These are phyloP conservation scores for Heliconius hortense DNA, from an alignment of 2,888 invertebrate species.

Conservation along the genomic window DNA sequence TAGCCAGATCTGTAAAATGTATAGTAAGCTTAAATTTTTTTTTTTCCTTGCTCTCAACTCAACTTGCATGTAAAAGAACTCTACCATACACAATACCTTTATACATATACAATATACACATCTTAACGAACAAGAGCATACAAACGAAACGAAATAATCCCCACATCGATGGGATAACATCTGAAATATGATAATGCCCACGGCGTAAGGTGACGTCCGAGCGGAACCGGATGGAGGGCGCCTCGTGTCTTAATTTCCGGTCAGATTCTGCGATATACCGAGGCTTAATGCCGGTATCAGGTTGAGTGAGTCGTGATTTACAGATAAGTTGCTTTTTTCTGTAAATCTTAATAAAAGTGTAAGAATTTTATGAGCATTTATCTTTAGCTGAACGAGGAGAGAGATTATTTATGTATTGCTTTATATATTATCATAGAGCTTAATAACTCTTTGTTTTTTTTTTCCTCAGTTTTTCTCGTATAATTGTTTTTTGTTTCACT, in stretches of 20 bases:
- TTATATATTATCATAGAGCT: background rate
- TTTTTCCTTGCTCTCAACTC: background rate
- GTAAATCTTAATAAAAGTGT: background rate
- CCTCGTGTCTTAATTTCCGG: constrained; percentile 78
- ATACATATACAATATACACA: background rate
- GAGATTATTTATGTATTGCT: no score
- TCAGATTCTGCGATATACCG: constrained; percentile 63
- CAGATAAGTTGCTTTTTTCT: constrained; percentile 20
- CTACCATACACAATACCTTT: background rate
- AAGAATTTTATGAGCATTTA: background rate
- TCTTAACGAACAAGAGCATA: constrained; percentile 17
- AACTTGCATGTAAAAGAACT: background rate
- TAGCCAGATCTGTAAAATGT: no score
- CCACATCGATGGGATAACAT: constrained; percentile 43
- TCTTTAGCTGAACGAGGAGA: no score
- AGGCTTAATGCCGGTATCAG: constrained; percentile 38
- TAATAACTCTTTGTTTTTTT: background rate
- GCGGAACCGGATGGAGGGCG: constrained; percentile 55
- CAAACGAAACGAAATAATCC: constrained; percentile 28
- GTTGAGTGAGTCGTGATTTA: constrained; percentile 24
- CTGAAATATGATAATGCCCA: constrained; percentile 64
- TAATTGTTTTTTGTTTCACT: background rate
- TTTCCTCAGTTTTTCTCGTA: background rate
- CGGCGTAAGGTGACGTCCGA: constrained; percentile 71
- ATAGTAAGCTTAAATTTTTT: no score